Evolutionary conservation across 2,888 invertebrate species (phyloP).

Genomic region (Acronicta alni): DNA sequence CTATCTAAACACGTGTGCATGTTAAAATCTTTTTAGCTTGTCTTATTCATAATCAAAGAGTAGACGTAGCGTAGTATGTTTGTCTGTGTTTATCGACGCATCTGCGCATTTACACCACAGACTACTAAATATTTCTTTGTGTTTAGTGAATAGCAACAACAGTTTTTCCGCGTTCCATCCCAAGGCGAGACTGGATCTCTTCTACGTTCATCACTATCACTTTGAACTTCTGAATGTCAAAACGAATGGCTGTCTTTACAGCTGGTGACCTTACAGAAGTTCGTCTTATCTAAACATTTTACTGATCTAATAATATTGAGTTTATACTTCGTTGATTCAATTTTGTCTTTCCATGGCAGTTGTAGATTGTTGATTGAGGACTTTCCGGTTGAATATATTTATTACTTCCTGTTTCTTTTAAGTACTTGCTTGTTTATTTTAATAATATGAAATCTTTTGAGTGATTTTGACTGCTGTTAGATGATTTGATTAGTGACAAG

Average conservation of each 20-base stretch:
- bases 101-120: constrained; percentile 17
- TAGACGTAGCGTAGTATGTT: not conserved
- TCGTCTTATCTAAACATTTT: constrained; percentile 8
- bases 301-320: not conserved
- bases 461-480: too few species aligned
- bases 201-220: not conserved
- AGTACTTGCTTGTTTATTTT: too few species aligned
- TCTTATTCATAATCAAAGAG: constrained; percentile 15
- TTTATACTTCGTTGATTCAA: not conserved
- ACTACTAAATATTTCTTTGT: constrained; percentile 28
- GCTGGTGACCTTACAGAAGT: not conserved
- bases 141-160: constrained; percentile 28
- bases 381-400: too few species aligned
- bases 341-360: not conserved
- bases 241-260: constrained; percentile 17
- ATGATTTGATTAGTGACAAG: too few species aligned
- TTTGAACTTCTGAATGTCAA: constrained; percentile 37
- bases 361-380: too few species aligned
- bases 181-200: constrained; percentile 21
- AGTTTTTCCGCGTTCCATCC: constrained; percentile 18
- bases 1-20: too few species aligned
- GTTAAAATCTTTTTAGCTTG: not conserved
- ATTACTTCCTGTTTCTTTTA: too few species aligned
- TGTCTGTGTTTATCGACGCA: constrained; percentile 33
- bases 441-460: too few species aligned